phyloP scores from a whole-genome alignment of 2,888 invertebrate species.

The Steinernema scapterisci region DNA sequence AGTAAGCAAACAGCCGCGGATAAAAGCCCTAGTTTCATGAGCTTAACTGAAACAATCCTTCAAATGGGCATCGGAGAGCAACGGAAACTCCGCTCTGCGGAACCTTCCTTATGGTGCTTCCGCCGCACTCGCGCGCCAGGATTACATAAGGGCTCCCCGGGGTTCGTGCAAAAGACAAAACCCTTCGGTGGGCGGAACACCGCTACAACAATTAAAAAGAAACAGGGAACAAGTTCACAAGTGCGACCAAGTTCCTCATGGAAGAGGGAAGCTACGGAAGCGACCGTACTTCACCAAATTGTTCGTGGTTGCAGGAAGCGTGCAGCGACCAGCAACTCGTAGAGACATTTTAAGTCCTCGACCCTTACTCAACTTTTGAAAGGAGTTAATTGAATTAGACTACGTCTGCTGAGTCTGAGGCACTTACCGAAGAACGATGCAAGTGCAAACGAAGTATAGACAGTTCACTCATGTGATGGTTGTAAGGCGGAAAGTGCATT shows the following conservation, averaged over 20 bases:
- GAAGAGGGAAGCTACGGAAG: not conserved
- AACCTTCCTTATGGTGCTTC: not conserved
- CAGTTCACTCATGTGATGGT: slow-evolving; percentile 1
- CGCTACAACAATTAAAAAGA: slow-evolving; percentile 23
- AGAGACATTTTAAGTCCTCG: not conserved
- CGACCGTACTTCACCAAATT: not conserved
- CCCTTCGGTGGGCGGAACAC: slow-evolving; percentile 23
- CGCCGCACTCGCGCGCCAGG: not conserved
- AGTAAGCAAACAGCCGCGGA: no score
- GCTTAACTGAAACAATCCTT: no score
- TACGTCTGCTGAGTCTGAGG: slow-evolving; percentile 12
- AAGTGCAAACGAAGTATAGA: slow-evolving; percentile 10
- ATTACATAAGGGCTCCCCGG: not conserved
- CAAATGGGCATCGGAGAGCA: no score
- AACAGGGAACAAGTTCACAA: slow-evolving; percentile 27
- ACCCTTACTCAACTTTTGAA: not conserved
- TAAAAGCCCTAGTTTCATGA: no score
- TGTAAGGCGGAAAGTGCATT: not conserved
- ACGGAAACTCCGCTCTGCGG: no score
- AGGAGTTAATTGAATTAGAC: slow-evolving; percentile 14
- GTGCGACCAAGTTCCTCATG: slow-evolving; percentile 18
- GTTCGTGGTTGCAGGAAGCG: not conserved
- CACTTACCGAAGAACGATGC: slow-evolving; percentile 5
- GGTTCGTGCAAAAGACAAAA: slow-evolving; percentile 23
- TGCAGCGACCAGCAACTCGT: no score